phyloP scores from a whole-genome alignment of 2,113 vertebrate genomes.

The Buteo buteo region DNA sequence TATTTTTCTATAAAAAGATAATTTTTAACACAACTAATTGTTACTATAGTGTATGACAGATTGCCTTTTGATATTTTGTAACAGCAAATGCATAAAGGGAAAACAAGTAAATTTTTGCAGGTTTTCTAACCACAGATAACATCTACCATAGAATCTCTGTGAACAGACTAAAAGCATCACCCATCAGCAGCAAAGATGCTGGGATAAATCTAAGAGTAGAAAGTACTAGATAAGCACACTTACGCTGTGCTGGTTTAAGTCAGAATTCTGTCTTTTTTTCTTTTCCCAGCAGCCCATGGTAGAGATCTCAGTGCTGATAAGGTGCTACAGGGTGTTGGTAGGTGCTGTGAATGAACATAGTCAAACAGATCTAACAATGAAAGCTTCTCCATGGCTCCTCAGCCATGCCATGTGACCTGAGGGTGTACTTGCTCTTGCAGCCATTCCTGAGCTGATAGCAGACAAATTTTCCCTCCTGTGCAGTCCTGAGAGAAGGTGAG shows the following conservation, averaged over 20 bases:
- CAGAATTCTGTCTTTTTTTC: neutral
- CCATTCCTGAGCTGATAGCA: neutral
- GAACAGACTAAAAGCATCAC: neutral
- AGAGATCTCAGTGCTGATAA: neutral
- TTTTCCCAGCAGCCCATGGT: neutral
- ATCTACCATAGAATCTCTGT: neutral
- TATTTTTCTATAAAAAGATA: neutral
- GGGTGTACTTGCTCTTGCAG: neutral
- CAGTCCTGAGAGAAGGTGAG: neutral
- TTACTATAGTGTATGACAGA: neutral
- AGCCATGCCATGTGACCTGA: neutral
- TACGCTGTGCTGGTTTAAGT: neutral
- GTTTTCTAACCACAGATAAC: neutral
- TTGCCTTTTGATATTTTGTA: neutral
- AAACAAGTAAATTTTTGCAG: neutral
- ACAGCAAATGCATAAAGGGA: neutral
- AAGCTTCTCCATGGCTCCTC: neutral
- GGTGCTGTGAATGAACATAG: neutral
- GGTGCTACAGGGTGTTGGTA: neutral
- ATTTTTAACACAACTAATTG: neutral
- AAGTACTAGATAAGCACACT: neutral
- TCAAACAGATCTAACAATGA: neutral
- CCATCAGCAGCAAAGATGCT: neutral
- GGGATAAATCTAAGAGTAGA: neutral
- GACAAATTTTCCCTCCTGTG: neutral